phyloP scores from a whole-genome alignment of 2,797 vertebrate genomes.

The Cynopterus sphinx region DNA sequence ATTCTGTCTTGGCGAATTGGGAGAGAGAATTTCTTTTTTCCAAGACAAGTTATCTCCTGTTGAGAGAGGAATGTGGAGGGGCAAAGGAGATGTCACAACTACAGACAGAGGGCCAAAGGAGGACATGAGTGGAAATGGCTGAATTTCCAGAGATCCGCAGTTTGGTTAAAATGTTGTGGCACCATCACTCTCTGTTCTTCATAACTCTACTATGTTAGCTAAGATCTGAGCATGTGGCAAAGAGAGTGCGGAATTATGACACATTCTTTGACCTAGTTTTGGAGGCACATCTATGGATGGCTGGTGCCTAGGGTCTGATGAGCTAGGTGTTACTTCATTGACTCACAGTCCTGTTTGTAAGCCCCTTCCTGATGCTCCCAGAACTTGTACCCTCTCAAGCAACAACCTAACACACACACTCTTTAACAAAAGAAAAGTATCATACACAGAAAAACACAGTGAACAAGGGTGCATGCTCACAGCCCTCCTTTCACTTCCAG shows the following conservation, averaged over 20 bases:
- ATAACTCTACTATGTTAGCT: neutral
- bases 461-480: too few species aligned
- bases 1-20: neutral
- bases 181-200: neutral
- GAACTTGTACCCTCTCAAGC: neutral
- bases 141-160: neutral
- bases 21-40: neutral
- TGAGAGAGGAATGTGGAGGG: neutral
- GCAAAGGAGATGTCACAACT: neutral
- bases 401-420: neutral
- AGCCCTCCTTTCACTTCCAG: neutral
- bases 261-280: neutral
- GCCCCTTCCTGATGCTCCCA: neutral
- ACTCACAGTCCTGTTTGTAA: neutral
- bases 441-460: neutral
- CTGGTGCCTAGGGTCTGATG: neutral
- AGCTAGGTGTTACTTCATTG: rapidly evolving
- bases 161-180: too few species aligned
- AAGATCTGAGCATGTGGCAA: neutral
- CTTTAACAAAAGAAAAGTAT: neutral
- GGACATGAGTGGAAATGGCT: neutral
- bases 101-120: neutral
- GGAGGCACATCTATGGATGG: neutral
- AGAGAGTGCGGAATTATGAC: neutral
- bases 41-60: neutral